A percentile compares a stretch with the other conserved stretches of the same genome.
These are phyloP conservation scores for Sorex fumeus DNA, from an alignment of 2,113 vertebrate species.

Conservation along the genomic window DNA sequence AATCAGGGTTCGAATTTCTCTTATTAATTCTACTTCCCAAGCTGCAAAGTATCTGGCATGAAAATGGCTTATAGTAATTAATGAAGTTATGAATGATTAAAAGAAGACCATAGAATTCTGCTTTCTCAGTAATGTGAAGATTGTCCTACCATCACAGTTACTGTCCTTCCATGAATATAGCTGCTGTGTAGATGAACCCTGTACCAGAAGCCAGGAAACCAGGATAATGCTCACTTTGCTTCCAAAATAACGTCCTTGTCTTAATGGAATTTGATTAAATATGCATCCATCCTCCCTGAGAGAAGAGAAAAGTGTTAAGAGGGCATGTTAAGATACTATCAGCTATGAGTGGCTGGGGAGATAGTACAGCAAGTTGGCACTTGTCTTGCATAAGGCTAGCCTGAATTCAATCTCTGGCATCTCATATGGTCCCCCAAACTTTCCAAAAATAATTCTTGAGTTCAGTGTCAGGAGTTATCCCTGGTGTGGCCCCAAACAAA, in stretches of 20 bases:
- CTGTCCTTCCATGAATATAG: neutral
- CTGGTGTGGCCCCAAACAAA: no score
- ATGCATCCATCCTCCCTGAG: neutral
- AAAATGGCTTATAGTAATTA: neutral
- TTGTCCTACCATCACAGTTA: neutral
- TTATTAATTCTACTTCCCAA: conserved; percentile 2
- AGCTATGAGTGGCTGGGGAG: no score
- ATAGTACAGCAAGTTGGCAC: no score
- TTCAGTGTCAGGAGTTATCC: no score
- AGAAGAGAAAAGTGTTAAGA: neutral
- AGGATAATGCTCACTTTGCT: neutral
- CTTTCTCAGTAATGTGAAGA: neutral
- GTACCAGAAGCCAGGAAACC: neutral
- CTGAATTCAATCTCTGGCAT: no score
- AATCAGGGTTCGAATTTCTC: conserved; percentile 29
- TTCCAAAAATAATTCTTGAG: no score
- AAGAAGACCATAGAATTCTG: neutral
- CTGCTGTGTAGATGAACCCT: neutral
- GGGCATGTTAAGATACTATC: neutral
- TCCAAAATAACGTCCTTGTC: neutral
- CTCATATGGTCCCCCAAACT: no score
- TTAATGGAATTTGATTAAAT: neutral
- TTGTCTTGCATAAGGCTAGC: no score
- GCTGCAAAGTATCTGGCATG: neutral
- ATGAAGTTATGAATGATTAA: neutral